Evolutionary conservation across 1,140 invertebrate species (phyloP).

Genomic region (Trissolcus basalis): DNA sequence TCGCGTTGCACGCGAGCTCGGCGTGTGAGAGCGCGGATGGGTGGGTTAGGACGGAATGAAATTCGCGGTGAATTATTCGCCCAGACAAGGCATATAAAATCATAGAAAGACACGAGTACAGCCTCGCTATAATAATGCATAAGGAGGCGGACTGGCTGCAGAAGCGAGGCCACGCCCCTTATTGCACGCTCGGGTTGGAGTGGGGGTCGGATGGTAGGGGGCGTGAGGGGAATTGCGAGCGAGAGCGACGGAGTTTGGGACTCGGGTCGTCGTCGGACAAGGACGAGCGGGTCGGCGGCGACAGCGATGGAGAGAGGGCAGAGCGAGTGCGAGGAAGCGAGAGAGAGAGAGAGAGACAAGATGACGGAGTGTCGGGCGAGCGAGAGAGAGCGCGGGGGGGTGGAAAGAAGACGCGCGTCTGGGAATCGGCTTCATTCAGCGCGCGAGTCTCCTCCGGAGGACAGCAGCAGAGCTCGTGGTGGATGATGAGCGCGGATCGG

Average conservation of each 20-base stretch:
- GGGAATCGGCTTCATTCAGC: constrained; percentile 50
- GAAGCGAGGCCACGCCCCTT: constrained; percentile 57
- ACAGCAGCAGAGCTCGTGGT: constrained; percentile 23
- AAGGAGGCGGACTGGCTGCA: constrained; percentile 69
- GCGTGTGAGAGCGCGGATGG: constrained; percentile 20
- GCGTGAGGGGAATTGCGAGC: constrained; percentile 12
- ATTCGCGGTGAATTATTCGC: constrained; percentile 67
- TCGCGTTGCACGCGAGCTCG: constrained; percentile 46
- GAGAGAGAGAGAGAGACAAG: constrained; percentile 14
- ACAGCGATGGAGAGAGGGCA: not conserved
- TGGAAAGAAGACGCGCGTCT: constrained; percentile 31
- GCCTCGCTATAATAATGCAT: constrained; percentile 75
- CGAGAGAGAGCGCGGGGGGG: constrained; percentile 15
- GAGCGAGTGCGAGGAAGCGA: constrained; percentile 8
- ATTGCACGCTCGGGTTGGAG: constrained; percentile 20
- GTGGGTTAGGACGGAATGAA: constrained; percentile 44
- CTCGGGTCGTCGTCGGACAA: constrained; percentile 9
- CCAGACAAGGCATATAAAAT: constrained; percentile 72
- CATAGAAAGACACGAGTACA: constrained; percentile 68
- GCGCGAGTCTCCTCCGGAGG: constrained; percentile 46
- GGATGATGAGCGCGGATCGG: constrained; percentile 1
- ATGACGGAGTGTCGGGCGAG: not conserved
- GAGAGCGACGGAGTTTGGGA: constrained; percentile 4
- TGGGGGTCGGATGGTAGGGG: constrained; percentile 14
- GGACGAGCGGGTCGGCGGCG: constrained; percentile 7